phyloP scores from a whole-genome alignment of 2,797 vertebrate species.

The Helostoma temminkii region DNA sequence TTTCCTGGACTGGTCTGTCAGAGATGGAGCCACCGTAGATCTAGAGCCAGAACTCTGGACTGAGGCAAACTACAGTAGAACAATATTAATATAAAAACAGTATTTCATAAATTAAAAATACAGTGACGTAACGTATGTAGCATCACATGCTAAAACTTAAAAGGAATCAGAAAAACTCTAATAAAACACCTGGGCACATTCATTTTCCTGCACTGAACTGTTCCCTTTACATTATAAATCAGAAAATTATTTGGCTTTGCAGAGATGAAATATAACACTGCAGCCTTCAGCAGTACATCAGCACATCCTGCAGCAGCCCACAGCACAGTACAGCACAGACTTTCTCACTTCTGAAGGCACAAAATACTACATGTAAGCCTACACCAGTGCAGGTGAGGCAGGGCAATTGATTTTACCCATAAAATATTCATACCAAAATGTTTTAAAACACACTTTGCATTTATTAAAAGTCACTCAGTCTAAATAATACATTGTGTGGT shows the following conservation, averaged over 20 bases:
- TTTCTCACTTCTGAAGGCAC: constrained; percentile 7
- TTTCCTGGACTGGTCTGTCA: constrained; percentile 45
- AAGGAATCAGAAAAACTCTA: too few relatives aligned
- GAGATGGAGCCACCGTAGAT: constrained; percentile 43
- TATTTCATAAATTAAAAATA: constrained; percentile 1
- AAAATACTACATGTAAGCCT: constrained; percentile 28
- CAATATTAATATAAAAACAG: constrained; percentile 13
- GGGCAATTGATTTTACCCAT: constrained; percentile 34
- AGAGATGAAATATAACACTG: constrained; percentile 29
- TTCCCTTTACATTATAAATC: neutral
- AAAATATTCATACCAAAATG: constrained; percentile 61
- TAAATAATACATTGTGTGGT: constrained; percentile 68
- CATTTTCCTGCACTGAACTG: constrained; percentile 17
- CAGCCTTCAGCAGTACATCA: neutral
- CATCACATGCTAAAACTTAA: too few relatives aligned
- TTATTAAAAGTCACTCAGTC: constrained; percentile 60
- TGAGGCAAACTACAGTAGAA: constrained; percentile 5
- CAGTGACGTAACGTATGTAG: too few relatives aligned
- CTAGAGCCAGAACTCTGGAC: constrained; percentile 47
- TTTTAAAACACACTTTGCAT: constrained; percentile 55
- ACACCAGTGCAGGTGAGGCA: constrained; percentile 18
- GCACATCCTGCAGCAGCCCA: constrained; percentile 16
- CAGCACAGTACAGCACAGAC: neutral
- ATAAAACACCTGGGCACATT: too few relatives aligned
- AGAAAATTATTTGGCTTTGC: constrained; percentile 37